Conservation (phyloP, 2,888 invertebrate genomes). For the Andrena bucephala region DNA sequence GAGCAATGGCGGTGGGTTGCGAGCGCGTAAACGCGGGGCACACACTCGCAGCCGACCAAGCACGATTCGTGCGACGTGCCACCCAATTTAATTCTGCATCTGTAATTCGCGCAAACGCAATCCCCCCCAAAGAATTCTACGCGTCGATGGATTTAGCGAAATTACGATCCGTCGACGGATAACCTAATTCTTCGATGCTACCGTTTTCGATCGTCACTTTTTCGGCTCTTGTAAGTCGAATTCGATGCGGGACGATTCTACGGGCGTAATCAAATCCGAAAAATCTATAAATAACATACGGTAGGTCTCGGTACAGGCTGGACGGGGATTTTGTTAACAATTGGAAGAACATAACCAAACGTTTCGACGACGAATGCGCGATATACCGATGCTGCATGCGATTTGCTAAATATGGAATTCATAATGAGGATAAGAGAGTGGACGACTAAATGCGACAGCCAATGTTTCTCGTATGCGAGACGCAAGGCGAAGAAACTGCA, state of each 20-base stretch:
- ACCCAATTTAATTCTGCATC: background rate
- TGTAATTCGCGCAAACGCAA: background rate
- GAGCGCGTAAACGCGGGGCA: conserved; percentile 4
- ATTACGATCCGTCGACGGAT: background rate
- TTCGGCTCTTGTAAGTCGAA: conserved; percentile 22
- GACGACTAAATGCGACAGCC: background rate
- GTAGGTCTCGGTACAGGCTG: background rate
- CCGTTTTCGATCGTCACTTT: background rate
- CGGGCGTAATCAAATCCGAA: conserved; percentile 9
- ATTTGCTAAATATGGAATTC: background rate
- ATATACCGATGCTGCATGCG: background rate
- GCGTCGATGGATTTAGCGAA: background rate
- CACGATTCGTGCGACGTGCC: conserved; percentile 1
- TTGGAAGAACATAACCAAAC: background rate
- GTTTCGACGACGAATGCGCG: background rate
- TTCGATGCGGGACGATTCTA: conserved; percentile 4
- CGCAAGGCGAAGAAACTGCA: background rate
- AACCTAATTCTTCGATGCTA: background rate
- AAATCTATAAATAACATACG: conserved; percentile 22
- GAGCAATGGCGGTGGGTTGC: conserved; percentile 50
- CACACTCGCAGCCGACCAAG: conserved; percentile 14
- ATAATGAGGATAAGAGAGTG: background rate
- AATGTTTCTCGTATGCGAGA: background rate
- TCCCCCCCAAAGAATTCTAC: background rate
- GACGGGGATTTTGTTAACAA: background rate